Base-by-base conservation (phyloP, 2,113 vertebrate species). In the Callaeas wilsoni region DNA sequence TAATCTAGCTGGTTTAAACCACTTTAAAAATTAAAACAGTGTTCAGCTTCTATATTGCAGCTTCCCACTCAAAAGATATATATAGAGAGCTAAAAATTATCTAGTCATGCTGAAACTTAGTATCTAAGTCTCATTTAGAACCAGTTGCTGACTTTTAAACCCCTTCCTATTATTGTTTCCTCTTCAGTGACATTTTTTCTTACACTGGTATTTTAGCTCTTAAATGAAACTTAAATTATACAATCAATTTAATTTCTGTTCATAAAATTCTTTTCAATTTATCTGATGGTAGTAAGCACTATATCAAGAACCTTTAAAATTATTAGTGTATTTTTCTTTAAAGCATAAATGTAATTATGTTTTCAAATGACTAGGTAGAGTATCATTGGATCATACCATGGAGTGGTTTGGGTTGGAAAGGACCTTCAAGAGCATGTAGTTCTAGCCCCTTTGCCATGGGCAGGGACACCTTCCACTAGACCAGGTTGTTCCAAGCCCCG, bases 1-100 rank as follows among this genome's bases (percentile, higher is more conserved):
- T 88, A 87, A 91, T 79, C 78, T 88, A 77, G 13, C 69, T 90
- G 60, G 59, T 84, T 88, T 74, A 87, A 77, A 91, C 30, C 47
- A 80, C 53, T 93, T 95, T 22, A 85, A 94, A 97, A 94, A 94
- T 55, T 92, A 71, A 95, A 96, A 79, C 65, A 87, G 91, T 82
- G 70, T 81, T 97, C 73, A 83, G 68, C 88, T 96, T 94, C 94
- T 95, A 88, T 96, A 92, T 94, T 94, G 78, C 73, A 95, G 78
- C 95, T 97, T 97, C 97, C 96, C 96, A 97, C 96, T 96, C 94
- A 95, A 77, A 87, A 93, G 84, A 79, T 97, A 97, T 92, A 98
- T 97, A 97, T 97, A 97, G 96, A 94, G 65, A 95, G 73, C 93
- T 96, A 94, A 97, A 96, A 96, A 95, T 97, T 92, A 96, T 94